Base-by-base conservation (phyloP, 2,888 invertebrate genomes). In the Amblyteles armatorius region DNA sequence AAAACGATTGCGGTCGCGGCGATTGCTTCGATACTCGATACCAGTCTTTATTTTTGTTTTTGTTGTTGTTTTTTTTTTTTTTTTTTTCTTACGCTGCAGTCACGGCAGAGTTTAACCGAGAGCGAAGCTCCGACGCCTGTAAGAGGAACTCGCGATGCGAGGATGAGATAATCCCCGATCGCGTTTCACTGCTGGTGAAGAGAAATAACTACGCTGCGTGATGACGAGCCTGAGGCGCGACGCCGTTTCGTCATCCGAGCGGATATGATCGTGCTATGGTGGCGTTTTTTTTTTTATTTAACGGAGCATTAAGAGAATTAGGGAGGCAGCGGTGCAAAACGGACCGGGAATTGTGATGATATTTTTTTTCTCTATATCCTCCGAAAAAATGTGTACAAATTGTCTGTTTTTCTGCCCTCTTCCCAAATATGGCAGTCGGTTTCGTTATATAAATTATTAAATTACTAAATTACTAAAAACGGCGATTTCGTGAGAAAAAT, bases 141-240 rank as follows among this genome's bases (percentile, higher is more conserved):
- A 48, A 73, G 44, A 33, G 77, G 67, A 77, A 76, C 71, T 69
- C 40, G 79, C 50, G 44, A 33, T 52, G 29, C 65, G 67, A 80
- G 57, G 48, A 80, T 77, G 60, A 77, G 55, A 80, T 76, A 81
- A 81, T 48, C 44, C 68, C 7, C 40, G 33, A 48, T 68, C 71
- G 36, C 57, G 57, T 80, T 80, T 81, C 44, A 69, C 78, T 78
- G 55, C 78, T 60, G 60, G 68, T 26, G 63, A 60, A 52, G 60
- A 52, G 60, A 74, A 81, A 73, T 74, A 81, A 78, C 67, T 81
- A 84, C 81, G 68, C 60, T 69, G 76, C 57, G 67, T 57, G 48
- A 44, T 26, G 22, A 63, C 33, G 33, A 52, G 69, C 19, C 44
- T 36, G 40, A 72, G 48, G 26, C 19, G 33, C 67, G 57, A 71